Evolutionary conservation across 2,797 vertebrate genomes (phyloP).

Genomic region (Orestias chungarensis): DNA sequence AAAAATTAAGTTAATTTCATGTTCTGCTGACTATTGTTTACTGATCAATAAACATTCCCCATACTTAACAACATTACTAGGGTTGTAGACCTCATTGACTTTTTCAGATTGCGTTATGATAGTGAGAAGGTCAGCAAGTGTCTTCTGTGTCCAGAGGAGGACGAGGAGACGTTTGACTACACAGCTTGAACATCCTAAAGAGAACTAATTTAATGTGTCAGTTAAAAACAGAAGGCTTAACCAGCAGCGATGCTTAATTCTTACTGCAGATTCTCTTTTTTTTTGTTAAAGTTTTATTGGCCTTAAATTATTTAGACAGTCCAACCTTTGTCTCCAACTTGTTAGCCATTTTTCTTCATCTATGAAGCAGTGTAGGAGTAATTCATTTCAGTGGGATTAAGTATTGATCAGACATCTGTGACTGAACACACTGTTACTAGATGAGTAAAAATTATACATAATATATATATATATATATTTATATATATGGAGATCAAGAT

Average conservation of each 20-base stretch:
- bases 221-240: slow-evolving; percentile 1
- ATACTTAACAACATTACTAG: slow-evolving; percentile 65
- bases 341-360: slow-evolving; percentile 21
- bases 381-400: slow-evolving; percentile 76
- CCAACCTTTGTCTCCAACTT: slow-evolving; percentile 3
- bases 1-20: too few relatives aligned
- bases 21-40: slow-evolving; percentile 29
- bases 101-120: slow-evolving; percentile 74
- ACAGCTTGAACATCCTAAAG: neutral
- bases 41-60: slow-evolving; percentile 60
- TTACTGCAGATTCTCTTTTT: neutral
- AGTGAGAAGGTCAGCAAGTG: slow-evolving; percentile 70
- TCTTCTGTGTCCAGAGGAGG: slow-evolving; percentile 42
- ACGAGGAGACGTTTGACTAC: too few relatives aligned
- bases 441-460: slow-evolving; percentile 17
- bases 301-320: neutral
- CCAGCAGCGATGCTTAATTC: neutral
- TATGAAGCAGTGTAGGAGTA: slow-evolving; percentile 46
- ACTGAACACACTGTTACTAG: slow-evolving; percentile 24
- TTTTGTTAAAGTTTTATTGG: neutral
- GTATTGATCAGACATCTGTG: slow-evolving; percentile 56
- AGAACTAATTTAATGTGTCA: slow-evolving; percentile 2
- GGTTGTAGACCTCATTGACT: slow-evolving; percentile 65
- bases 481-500: slow-evolving; percentile 33
- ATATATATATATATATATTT: slow-evolving; percentile 39